Evolutionary conservation across 1,140 invertebrate species (phyloP).

Genomic region (Antheraea pernyi): DNA sequence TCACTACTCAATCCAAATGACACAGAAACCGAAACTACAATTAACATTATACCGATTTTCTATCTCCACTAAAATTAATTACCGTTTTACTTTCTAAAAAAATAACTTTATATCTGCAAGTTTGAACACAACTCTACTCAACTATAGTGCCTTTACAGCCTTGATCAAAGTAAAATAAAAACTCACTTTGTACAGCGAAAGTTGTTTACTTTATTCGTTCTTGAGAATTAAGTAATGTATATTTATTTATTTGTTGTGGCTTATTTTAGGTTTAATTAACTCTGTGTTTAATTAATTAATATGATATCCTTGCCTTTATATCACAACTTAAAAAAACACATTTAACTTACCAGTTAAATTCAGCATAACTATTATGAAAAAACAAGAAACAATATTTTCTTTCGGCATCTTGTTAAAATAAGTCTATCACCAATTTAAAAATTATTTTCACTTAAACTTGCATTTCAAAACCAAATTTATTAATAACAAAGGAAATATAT

Average conservation of each 20-base stretch:
- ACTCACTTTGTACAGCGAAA: not conserved
- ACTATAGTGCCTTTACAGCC: not conserved
- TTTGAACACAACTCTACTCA: not conserved
- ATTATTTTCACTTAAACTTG: not conserved
- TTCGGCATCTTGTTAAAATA: constrained; percentile 8
- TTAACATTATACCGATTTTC: too few relatives aligned
- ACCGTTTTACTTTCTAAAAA: not conserved
- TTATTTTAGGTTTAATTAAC: too few relatives aligned
- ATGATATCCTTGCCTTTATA: too few relatives aligned
- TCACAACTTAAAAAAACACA: not conserved
- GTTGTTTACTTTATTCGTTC: not conserved
- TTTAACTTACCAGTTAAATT: constrained; percentile 9
- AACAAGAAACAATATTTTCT: constrained; percentile 1
- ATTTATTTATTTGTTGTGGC: not conserved
- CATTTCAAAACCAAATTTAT: not conserved
- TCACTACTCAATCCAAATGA: not conserved
- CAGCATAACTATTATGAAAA: not conserved
- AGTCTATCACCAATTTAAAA: not conserved
- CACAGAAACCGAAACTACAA: not conserved
- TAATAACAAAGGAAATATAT: not conserved
- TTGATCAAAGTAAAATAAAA: constrained; percentile 5
- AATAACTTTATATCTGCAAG: not conserved
- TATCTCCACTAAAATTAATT: not conserved
- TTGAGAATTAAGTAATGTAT: not conserved
- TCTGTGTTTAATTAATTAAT: too few relatives aligned